A percentile compares a stretch with the other conserved stretches of the same genome.
These are phyloP conservation scores for Hypotaenidia okinawae DNA, from an alignment of 2,797 vertebrate species.

Conservation along the genomic window DNA sequence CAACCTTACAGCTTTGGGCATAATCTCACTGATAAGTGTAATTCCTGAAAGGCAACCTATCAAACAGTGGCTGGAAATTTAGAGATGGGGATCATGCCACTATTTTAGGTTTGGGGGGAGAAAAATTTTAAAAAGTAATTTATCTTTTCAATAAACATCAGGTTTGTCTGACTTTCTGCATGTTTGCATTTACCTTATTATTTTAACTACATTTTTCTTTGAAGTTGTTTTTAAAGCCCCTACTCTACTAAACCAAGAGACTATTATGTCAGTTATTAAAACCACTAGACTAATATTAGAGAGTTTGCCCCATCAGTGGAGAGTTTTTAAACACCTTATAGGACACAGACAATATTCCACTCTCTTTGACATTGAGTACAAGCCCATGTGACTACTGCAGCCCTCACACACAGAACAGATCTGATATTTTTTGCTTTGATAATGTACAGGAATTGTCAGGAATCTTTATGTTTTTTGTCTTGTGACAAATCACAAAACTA, in stretches of 20 bases:
- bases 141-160: not conserved
- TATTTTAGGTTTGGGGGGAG: not conserved
- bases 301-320: not conserved
- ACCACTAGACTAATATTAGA: not conserved
- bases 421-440: not conserved
- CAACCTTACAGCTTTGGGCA: not conserved
- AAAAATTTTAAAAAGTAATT: not conserved
- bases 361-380: not conserved
- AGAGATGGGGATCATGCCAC: not conserved
- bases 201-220: not conserved
- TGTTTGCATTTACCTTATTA: not conserved
- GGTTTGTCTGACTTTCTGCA: not conserved
- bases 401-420: not conserved
- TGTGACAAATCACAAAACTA: not conserved
- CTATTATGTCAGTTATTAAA: not conserved
- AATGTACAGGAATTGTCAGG: not conserved
- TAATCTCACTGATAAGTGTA: not conserved
- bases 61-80: not conserved
- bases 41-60: not conserved
- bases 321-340: not conserved
- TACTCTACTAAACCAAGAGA: not conserved
- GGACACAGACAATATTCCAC: not conserved
- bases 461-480: not conserved
- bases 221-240: not conserved
- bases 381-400: not conserved